Evolutionary conservation across 2,888 invertebrate genomes (phyloP), one percentile per base, ranked within the genome.

Genomic region (Brachyptera putata): DNA sequence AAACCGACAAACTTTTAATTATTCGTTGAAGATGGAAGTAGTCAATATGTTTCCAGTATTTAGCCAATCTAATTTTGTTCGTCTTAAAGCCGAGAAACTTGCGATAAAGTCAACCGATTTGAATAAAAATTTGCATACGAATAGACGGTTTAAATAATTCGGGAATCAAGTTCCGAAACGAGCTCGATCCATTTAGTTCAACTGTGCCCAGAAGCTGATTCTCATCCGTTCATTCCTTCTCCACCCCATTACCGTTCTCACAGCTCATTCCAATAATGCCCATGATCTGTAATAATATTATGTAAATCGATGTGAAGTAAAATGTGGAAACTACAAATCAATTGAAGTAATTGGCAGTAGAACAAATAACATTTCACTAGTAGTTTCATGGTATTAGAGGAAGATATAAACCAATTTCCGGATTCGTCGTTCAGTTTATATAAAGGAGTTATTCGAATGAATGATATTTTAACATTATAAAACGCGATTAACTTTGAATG

Each of bases 1-100:
- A 21, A 13, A n/a, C 9, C 22, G 24, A 22, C 18, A 53, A 53
- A 53, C 21, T 53, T 53, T 53, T 53, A 53, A 53, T 53, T 53
- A 36, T 53, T 16, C 53, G 36, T 34, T 36, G 36, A 53, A 53
- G 14, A 53, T 36, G 34, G 21, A 36, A 34, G 53, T 21, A 53
- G 53, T 53, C 53, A 53, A 53, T 53, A 53, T 53, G 53, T 53
- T 53, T 53, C 53, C 53, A 53, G 53, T 53, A 53, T 53, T 53
- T 53, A 53, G 34, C 53, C 53, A 53, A 53, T 53, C 53, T 53
- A 53, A 53, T 53, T 53, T 53, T 53, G 53, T 53, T 53, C 53
- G 53, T 36, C 53, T 53, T 53, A 53, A 34, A 53, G 34, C 43
- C 43, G 21, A 18, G 43, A 43, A 43, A 43, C 34, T 53, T 53